Conservation (phyloP, 2,797 vertebrate species). For the Sebastes matsubarae region DNA sequence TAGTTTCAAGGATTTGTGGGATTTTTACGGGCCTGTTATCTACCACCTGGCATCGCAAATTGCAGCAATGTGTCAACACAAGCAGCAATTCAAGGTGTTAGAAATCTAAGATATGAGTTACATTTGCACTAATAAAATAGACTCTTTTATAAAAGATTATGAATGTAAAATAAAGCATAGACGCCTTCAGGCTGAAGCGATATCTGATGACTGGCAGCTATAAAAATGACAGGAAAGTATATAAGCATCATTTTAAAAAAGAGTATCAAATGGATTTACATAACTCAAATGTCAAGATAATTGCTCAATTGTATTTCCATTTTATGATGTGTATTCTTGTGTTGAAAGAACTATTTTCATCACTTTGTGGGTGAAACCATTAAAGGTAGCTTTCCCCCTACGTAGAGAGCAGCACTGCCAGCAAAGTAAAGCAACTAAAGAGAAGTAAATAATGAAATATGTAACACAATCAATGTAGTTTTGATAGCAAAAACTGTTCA, state of each 20-base stretch:
- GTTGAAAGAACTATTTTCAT: neutral
- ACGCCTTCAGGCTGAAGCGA: neutral
- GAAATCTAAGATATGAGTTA: neutral
- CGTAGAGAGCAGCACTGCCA: neutral
- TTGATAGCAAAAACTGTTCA: neutral
- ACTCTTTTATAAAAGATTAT: neutral
- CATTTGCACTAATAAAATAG: constrained; percentile 1
- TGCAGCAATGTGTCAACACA: constrained; percentile 7
- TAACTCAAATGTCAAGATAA: neutral
- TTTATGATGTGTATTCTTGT: neutral
- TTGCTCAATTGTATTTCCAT: neutral
- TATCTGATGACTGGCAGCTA: neutral
- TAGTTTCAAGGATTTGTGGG: constrained; percentile 28
- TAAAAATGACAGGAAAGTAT: neutral
- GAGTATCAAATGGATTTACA: neutral
- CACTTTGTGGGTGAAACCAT: neutral
- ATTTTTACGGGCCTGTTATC: constrained; percentile 20
- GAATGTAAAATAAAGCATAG: neutral
- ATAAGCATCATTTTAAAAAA: neutral
- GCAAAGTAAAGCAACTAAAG: neutral
- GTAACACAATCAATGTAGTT: neutral
- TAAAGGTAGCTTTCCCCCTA: neutral
- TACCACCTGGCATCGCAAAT: neutral
- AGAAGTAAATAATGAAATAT: constrained; percentile 6
- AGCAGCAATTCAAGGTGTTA: neutral